Evolutionary conservation across 2,113 vertebrate species (phyloP), one percentile per base, ranked within the genome.

Genomic region (Ardeotis arabs): DNA sequence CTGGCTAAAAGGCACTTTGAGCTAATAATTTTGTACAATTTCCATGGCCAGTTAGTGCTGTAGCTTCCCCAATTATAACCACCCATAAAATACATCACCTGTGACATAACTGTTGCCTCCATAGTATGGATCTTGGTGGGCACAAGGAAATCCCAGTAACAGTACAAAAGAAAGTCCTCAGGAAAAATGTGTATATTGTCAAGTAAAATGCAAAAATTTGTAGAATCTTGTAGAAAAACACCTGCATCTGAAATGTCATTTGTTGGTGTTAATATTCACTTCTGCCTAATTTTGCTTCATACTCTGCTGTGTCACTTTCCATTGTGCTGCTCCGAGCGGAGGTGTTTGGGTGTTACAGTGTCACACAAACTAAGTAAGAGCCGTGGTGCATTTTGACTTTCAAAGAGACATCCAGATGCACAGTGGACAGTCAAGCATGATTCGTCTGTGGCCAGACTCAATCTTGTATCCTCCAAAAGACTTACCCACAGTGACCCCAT

Each of bases 51-150:
- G 12, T 6, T 35, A 25, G 15, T 44, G 33, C 21, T 5, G 1
- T n/a, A 89, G 64, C 49, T 78, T 13, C 23, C 15, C 8, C 3
- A 22, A 3, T 64, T 78, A 39, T 22, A 69, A 41, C 8, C 22
- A 62, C 15, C 9, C 39, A n/a, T 50, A n/a, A 64, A 68, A 75
- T 29, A 17, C 4, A 41, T 39, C 10, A 55, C 23, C 24, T n/a
- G 6, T 37, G 5, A 5, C 22, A 5, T 9, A 70, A 29, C 8
- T 9, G 13, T 50, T 78, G 16, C 16, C 47, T 22, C 16, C 20
- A 35, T 0, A 1, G 0, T 24, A 22, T 17, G 18, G 18, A 16
- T 53, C 29, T 52, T 69, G 23, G 23, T 47, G 23, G 4, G 7
- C 4, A 2, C 6, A 66, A 25, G 15, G 35, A 35, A 89, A 28